These are phyloP conservation scores for Choristoneura rosaceana DNA, from an alignment of 2,888 invertebrate genomes.

Conservation along the genomic window DNA sequence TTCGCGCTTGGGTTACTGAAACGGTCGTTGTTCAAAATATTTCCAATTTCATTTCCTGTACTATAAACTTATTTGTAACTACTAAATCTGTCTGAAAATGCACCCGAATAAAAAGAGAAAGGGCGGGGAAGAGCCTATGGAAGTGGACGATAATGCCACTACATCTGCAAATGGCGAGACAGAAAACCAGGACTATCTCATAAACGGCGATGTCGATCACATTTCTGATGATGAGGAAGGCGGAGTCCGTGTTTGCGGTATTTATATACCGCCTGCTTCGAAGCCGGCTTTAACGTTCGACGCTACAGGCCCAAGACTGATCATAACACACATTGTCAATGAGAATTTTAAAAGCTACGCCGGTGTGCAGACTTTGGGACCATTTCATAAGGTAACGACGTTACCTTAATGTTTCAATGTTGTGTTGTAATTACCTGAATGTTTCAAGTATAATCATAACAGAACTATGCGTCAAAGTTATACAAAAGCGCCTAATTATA, in stretches of 20 bases:
- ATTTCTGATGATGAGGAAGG: constrained; percentile 88
- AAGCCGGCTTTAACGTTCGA: constrained; percentile 90
- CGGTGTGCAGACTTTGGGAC: constrained; percentile 92
- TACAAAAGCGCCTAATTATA: too few relatives aligned
- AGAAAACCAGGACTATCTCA: constrained; percentile 49
- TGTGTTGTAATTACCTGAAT: too few relatives aligned
- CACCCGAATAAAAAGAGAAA: constrained; percentile 64
- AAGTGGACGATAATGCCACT: constrained; percentile 63
- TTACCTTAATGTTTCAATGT: too few relatives aligned
- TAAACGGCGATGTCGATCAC: constrained; percentile 69
- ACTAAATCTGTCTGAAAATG: constrained; percentile 52
- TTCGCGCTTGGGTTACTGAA: constrained; percentile 31
- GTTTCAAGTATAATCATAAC: too few relatives aligned
- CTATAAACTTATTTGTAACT: constrained; percentile 9
- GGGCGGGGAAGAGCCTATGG: constrained; percentile 70
- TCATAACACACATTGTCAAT: constrained; percentile 96
- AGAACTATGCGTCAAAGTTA: too few relatives aligned
- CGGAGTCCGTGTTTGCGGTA: constrained; percentile 90
- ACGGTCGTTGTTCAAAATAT: constrained; percentile 40
- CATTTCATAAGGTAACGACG: constrained; percentile 94
- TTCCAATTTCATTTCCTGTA: constrained; percentile 9
- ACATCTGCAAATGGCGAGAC: constrained; percentile 47
- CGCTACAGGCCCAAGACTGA: constrained; percentile 91
- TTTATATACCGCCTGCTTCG: constrained; percentile 93
- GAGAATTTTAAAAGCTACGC: constrained; percentile 99